Conservation (phyloP, 2,797 vertebrate species). For the Cyclopterus lumpus region DNA sequence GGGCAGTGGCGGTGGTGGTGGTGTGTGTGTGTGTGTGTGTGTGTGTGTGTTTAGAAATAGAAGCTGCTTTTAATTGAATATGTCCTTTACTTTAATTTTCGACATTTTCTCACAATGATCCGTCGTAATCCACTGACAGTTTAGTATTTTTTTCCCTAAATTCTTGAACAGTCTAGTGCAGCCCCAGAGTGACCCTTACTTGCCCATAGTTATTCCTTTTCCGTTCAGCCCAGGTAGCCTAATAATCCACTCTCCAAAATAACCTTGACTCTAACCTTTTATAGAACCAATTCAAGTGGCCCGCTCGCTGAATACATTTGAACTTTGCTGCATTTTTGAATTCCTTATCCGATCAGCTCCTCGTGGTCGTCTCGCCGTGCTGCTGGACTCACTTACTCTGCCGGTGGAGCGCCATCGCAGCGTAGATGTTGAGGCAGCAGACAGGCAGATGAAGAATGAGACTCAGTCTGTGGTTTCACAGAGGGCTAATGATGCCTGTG, state of each 20-base stretch:
- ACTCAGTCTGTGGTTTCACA: constrained; percentile 85
- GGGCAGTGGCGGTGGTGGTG: constrained; percentile 30
- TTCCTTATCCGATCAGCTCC: constrained; percentile 67
- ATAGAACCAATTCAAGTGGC: constrained; percentile 73
- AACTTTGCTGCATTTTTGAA: constrained; percentile 81
- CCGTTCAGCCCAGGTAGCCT: constrained; percentile 75
- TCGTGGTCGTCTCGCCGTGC: constrained; percentile 66
- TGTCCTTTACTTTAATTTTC: constrained; percentile 48
- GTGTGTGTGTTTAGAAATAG: constrained; percentile 48
- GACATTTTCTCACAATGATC: constrained; percentile 44
- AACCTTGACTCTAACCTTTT: constrained; percentile 82
- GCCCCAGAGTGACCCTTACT: constrained; percentile 67
- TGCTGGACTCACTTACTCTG: constrained; percentile 74
- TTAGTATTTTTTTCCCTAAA: constrained; percentile 40
- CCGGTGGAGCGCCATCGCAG: constrained; percentile 70
- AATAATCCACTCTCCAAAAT: constrained; percentile 79
- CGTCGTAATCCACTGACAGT: constrained; percentile 44
- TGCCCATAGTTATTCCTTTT: constrained; percentile 71
- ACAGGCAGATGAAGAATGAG: constrained; percentile 88
- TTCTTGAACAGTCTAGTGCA: constrained; percentile 45
- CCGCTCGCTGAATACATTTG: constrained; percentile 81
- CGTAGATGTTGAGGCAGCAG: constrained; percentile 81
- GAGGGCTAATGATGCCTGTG: constrained; percentile 88
- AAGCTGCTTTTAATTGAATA: constrained; percentile 60
- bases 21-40: no score